Evolutionary conservation across 2,797 vertebrate genomes (phyloP).

Genomic region (Emydoidea blandingii): DNA sequence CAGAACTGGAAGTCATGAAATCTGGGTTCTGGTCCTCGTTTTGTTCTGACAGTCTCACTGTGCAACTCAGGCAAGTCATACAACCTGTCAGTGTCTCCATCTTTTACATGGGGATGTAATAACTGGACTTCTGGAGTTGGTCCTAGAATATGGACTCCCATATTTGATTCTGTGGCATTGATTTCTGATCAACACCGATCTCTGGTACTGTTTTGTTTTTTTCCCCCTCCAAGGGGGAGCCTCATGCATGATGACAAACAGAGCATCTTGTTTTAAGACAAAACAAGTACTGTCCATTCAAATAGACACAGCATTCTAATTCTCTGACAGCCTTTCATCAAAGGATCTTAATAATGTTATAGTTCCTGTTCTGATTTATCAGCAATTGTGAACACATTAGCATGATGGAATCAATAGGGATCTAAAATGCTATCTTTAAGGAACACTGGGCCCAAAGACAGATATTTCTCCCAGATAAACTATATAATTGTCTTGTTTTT

Average conservation of each 20-base stretch:
- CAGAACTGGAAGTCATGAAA: no score
- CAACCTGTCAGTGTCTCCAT: not conserved
- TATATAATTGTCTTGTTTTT: conserved; percentile 23
- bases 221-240: not conserved
- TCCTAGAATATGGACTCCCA: not conserved
- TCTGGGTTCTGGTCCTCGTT: no score
- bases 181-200: not conserved
- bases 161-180: not conserved
- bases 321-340: conserved; percentile 29
- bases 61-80: fast-evolving
- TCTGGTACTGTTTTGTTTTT: not conserved
- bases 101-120: not conserved
- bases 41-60: not conserved
- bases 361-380: conserved; percentile 9
- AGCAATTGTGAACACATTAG: not conserved
- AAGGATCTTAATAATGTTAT: conserved; percentile 19
- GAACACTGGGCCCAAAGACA: conserved; percentile 21
- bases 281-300: not conserved
- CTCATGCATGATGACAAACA: not conserved
- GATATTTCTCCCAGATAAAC: conserved; percentile 13
- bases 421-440: conserved; percentile 29
- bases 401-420: not conserved
- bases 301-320: not conserved
- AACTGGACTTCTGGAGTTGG: not conserved
- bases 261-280: not conserved